Conservation (phyloP, 2,888 invertebrate genomes). For the Oscheius sp. region DNA sequence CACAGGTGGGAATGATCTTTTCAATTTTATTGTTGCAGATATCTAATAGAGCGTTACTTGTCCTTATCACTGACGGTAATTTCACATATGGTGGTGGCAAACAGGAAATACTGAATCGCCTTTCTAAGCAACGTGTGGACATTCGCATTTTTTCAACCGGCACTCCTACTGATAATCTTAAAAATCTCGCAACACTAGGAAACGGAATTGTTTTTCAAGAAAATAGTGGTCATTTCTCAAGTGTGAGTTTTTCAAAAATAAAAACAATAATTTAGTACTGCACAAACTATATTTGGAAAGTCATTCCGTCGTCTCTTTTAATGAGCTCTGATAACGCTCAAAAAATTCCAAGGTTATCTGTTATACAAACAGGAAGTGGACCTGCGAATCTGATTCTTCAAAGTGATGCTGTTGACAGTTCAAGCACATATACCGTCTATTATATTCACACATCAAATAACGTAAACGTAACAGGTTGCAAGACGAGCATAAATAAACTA, state of each 20-base stretch:
- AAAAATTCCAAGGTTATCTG: not conserved
- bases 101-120: not conserved
- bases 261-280: slow-evolving; percentile 1
- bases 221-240: not conserved
- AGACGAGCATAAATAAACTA: too few relatives aligned
- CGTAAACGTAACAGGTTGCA: not conserved
- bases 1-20: not conserved
- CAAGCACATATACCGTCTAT: not conserved
- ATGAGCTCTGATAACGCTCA: not conserved
- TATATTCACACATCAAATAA: not conserved
- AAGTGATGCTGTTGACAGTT: not conserved
- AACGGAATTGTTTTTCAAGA: slow-evolving; percentile 14
- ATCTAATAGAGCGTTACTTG: not conserved
- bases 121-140: slow-evolving; percentile 1
- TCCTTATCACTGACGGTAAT: not conserved
- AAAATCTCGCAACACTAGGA: not conserved
- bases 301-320: not conserved
- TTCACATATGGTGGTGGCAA: not conserved
- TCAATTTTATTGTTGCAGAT: not conserved
- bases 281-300: not conserved
- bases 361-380: slow-evolving; percentile 3
- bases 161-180: not conserved
- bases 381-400: not conserved
- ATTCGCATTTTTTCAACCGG: not conserved
- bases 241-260: not conserved